phyloP scores from a whole-genome alignment of 2,888 invertebrate genomes.

The Petrolisthes cinctipes region DNA sequence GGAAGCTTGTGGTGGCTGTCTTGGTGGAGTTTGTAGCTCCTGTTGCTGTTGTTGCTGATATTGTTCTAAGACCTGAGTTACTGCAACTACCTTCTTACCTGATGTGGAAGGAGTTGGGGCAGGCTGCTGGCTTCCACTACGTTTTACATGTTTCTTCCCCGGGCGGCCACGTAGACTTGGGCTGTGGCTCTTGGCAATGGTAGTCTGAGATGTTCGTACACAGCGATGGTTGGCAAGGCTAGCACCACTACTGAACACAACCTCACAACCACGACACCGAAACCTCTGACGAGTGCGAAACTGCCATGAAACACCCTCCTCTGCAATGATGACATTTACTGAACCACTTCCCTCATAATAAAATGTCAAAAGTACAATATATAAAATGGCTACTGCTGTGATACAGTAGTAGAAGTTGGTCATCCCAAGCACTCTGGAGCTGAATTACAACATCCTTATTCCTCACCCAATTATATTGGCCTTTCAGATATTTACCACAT shows the following conservation, averaged over 20 bases:
- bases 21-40: neutral
- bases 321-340: conserved; percentile 42
- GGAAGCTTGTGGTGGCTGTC: conserved; percentile 3
- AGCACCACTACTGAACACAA: conserved; percentile 64
- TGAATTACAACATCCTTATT: no score
- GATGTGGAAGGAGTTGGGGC: conserved; percentile 44
- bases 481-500: no score
- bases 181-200: conserved; percentile 31
- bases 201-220: conserved; percentile 22
- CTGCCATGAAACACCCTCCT: conserved; percentile 65
- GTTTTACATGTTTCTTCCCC: conserved; percentile 31
- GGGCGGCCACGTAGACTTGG: conserved; percentile 38
- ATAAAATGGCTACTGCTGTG: neutral
- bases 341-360: neutral
- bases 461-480: no score
- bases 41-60: conserved; percentile 26
- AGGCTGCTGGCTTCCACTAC: conserved; percentile 27
- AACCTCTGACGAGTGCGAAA: conserved; percentile 65
- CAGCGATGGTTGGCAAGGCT: conserved; percentile 64
- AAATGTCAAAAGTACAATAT: neutral
- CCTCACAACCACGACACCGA: conserved; percentile 62
- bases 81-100: conserved; percentile 40
- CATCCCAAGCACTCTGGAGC: neutral
- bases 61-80: neutral
- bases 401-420: neutral